phyloP scores from a whole-genome alignment of 2,113 vertebrate species.

The Vidua macroura region DNA sequence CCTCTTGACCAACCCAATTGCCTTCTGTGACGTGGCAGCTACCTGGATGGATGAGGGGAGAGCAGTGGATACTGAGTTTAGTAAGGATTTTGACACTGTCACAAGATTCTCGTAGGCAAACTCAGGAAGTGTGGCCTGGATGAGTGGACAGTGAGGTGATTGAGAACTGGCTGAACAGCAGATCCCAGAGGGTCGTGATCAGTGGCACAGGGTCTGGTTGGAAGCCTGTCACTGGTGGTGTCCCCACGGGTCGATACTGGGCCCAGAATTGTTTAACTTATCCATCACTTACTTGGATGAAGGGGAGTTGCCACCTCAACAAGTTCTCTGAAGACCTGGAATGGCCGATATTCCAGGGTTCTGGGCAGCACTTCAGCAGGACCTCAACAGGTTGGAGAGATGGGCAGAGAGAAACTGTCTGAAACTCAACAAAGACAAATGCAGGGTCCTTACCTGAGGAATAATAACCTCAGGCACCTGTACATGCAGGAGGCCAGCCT shows the following conservation, averaged over 20 bases:
- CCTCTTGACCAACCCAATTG: neutral
- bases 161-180: neutral
- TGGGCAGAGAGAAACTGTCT: neutral
- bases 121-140: neutral
- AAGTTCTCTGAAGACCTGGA: neutral
- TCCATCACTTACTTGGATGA: neutral
- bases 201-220: neutral
- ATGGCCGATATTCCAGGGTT: rapidly evolving
- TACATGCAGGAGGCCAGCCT: neutral
- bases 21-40: neutral
- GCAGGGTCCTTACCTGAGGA: neutral
- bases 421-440: neutral
- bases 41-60: neutral
- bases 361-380: neutral
- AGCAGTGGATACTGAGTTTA: neutral
- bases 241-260: rapidly evolving
- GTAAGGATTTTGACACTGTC: neutral
- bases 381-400: neutral
- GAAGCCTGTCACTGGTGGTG: neutral
- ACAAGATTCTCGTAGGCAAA: neutral
- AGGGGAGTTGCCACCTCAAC: neutral
- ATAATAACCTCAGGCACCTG: neutral
- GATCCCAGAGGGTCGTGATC: neutral
- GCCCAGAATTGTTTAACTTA: neutral
- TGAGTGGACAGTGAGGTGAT: neutral